phyloP scores from a whole-genome alignment of 2,888 invertebrate genomes.

The Zaprionus lineosus region DNA sequence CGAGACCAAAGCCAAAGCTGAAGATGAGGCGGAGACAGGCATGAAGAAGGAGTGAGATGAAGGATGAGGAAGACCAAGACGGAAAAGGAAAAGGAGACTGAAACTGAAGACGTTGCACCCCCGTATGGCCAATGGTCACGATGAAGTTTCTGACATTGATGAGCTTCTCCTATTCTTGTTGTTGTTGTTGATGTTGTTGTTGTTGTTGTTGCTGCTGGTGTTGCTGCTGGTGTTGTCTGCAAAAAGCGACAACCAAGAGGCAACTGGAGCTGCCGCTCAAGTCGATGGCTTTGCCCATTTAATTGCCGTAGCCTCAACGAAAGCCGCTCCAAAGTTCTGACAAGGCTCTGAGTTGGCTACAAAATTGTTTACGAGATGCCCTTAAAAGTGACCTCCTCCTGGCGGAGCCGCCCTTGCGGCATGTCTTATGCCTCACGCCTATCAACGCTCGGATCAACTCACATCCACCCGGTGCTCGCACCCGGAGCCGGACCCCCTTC shows the following conservation, averaged over 20 bases:
- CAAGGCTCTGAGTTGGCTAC: slow-evolving; percentile 16
- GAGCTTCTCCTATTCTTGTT: slow-evolving; percentile 24
- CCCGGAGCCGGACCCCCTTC: background rate
- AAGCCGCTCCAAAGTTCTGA: slow-evolving; percentile 43
- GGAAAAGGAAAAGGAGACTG: too few species aligned
- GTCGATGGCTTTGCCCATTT: slow-evolving; percentile 23
- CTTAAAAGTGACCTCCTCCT: slow-evolving; percentile 13
- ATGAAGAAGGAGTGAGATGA: too few species aligned
- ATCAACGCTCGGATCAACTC: too few species aligned
- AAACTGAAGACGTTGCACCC: slow-evolving; percentile 42
- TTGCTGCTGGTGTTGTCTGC: slow-evolving; percentile 3
- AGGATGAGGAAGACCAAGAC: too few species aligned
- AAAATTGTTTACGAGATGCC: slow-evolving; percentile 32
- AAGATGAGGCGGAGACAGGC: slow-evolving; percentile 12
- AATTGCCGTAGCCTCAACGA: slow-evolving; percentile 45
- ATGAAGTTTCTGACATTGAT: slow-evolving; percentile 52
- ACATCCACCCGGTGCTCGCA: too few species aligned
- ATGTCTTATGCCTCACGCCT: too few species aligned
- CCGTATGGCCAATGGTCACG: slow-evolving; percentile 36
- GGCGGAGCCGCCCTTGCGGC: too few species aligned
- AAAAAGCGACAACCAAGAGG: slow-evolving; percentile 8
- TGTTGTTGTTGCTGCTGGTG: slow-evolving; percentile 3
- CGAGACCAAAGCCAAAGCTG: slow-evolving; percentile 28
- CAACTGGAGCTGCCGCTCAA: slow-evolving; percentile 17
- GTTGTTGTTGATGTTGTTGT: background rate